Base-by-base conservation (phyloP, 2,113 vertebrate genomes). In the Epinephelus moara region DNA sequence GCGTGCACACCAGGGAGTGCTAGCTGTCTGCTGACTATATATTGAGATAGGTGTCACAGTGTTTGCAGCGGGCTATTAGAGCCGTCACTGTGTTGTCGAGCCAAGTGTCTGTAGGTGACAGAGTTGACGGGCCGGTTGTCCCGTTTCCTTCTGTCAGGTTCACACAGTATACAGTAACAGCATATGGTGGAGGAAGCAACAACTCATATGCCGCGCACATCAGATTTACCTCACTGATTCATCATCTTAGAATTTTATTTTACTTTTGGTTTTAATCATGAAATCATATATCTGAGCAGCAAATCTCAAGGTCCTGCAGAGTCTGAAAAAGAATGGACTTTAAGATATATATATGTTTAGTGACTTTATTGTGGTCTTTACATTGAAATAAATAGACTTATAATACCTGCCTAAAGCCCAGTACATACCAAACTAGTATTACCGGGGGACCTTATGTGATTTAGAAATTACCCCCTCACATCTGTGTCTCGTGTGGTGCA, bases 21-120 rank as follows among this genome's bases (percentile, higher is more conserved):
- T 52, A 21, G 66, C 69, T 64, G 85, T 55, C 37, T 68, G 78
- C 63, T 69, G 77, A 45, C 53, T 67, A 4, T 59, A 80, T 45
- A 75, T 37, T 71, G 69, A 80, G 75, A 72, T 68, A 81, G 76
- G 78, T 78, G 87, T 87, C 74, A 76, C 57, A 47, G 59, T 82
- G 78, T 83, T 89, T 87, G 76, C 89, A 90, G 86, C 78, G 75
- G 78, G 61, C 63, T 85, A 80, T 87, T 88, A 76, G 70, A 60
- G 57, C 84, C 49, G 67, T 89, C 89, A 82, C 55, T 19, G 47
- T 61, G 77, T 52, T 80, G 83, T 61, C 64, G 64, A 75, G 78
- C 59, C 19, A 71, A 80, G 70, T 2, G 33, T 66, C 67, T 84
- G 71, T n/a, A 50, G 52, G 70, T 87, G 86, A 89, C 88, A 83